phyloP scores from a whole-genome alignment of 2,113 vertebrate species.

The Epinephelus lanceolatus region DNA sequence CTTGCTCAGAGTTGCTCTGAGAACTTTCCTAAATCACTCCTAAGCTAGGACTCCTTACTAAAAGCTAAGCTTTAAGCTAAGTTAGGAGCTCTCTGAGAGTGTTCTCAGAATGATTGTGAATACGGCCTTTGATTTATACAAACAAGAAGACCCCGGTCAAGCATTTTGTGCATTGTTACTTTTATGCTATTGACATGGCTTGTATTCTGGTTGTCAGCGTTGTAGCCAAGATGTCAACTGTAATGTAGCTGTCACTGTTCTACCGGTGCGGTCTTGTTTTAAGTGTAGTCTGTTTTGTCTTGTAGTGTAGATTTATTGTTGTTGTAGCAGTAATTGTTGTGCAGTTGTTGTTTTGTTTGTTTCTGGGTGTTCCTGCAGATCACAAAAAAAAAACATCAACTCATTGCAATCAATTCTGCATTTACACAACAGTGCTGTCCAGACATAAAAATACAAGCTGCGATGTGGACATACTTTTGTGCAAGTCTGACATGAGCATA shows the following conservation, averaged over 20 bases:
- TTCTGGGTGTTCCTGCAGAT: conserved; percentile 19
- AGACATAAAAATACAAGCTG: not conserved
- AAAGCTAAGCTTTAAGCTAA: too few species aligned
- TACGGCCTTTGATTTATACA: too few species aligned
- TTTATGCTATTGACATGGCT: too few species aligned
- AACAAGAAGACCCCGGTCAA: too few species aligned
- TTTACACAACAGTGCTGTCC: not conserved
- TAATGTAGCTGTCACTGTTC: not conserved
- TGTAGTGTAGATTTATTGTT: not conserved
- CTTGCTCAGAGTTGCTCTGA: too few species aligned
- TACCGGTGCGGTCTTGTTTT: not conserved
- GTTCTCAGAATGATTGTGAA: too few species aligned
- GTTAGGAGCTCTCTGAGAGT: too few species aligned
- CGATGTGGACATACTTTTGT: conserved; percentile 4
- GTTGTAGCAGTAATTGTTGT: not conserved
- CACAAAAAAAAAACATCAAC: not conserved
- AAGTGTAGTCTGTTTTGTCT: not conserved
- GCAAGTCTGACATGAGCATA: conserved; percentile 10
- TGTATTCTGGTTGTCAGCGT: not conserved
- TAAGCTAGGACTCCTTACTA: too few species aligned
- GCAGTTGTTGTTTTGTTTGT: not conserved
- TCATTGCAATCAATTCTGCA: not conserved
- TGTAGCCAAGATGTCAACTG: not conserved
- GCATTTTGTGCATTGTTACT: too few species aligned
- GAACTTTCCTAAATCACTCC: too few species aligned